phyloP scores from a whole-genome alignment of 2,888 invertebrate genomes.

The Sicus ferrugineus region DNA sequence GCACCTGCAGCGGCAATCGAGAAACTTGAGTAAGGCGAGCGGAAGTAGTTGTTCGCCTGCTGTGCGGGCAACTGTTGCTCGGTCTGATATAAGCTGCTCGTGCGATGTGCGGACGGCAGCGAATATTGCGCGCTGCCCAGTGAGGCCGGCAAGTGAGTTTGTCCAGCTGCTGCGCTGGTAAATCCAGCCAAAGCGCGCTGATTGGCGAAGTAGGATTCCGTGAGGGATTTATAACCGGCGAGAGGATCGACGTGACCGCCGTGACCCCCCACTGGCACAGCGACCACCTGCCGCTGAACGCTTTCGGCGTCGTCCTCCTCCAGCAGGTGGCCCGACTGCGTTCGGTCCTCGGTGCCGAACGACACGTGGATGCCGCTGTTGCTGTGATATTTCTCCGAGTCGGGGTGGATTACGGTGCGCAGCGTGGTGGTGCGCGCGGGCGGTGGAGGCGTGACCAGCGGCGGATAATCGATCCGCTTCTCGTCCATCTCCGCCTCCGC shows the following conservation, averaged over 20 bases:
- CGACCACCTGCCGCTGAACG: slow-evolving; percentile 72
- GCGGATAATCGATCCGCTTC: slow-evolving; percentile 61
- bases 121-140: slow-evolving; percentile 44
- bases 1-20: slow-evolving; percentile 18
- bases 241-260: background rate
- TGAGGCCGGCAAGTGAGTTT: slow-evolving; percentile 32
- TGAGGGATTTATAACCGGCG: slow-evolving; percentile 34
- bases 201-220: slow-evolving; percentile 38
- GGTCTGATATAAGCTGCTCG: slow-evolving; percentile 38
- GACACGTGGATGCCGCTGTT: slow-evolving; percentile 83
- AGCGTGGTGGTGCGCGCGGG: slow-evolving; percentile 77
- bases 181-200: too few relatives aligned
- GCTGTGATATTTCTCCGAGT: slow-evolving; percentile 83
- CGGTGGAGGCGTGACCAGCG: slow-evolving; percentile 68
- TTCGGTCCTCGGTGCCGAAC: slow-evolving; percentile 74
- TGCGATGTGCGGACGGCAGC: slow-evolving; percentile 37
- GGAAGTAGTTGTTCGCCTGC: slow-evolving; percentile 46
- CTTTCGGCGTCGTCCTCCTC: slow-evolving; percentile 71
- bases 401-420: slow-evolving; percentile 84
- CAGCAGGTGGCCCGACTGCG: slow-evolving; percentile 63
- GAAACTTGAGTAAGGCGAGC: slow-evolving; percentile 37
- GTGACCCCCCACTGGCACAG: slow-evolving; percentile 56
- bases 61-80: slow-evolving; percentile 52
- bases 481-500: slow-evolving; percentile 67
- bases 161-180: slow-evolving; percentile 45